Base-by-base conservation (phyloP, 2,113 vertebrate species). In the Halcyon senegalensis region DNA sequence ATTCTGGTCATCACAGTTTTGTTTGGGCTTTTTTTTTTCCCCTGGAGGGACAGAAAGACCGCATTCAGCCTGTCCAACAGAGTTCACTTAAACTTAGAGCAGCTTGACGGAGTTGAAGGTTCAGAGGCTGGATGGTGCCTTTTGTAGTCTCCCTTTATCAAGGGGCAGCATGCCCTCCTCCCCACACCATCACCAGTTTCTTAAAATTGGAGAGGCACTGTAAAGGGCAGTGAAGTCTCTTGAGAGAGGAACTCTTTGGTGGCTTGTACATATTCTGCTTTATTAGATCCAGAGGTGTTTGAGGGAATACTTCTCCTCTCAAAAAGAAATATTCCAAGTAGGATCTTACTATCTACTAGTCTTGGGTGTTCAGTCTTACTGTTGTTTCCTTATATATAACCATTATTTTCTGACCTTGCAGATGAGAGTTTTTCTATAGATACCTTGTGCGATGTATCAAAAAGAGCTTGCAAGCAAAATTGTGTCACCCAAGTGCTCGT, bases 151-250 rank as follows among this genome's bases (percentile, higher is more conserved):
- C 74, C 53, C 41, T 48, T 48, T 48, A 48, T 48, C 11, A 23
- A 23, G 23, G 48, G 55, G 19, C n/a, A 50, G 50, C 25, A 25
- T 51, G 13, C 2, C 6, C 35, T 15, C 27, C 10, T 3, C 13
- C 9, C 17, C 23, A 28, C 4, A 18, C 17, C 21, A 0, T 19
- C 4, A 18, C 11, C 3, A 2, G 2, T 60, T 83, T 83, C 68
- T 87, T 85, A 28, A 83, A 87, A 53, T 33, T 35, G 25, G 3
- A 94, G 55, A 70, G 25, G 37, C 63, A 67, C 23, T 48, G 11
- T 66, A 76, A 74, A 76, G 15, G 20, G 43, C 72, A 74, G 30
- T 17, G 12, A 83, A 91, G 51, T 79, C 12, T 83, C 72, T 75
- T 48, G 17, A 41, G 50, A 92, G 18, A 58, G 59, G 30, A 80